Evolutionary conservation across 2,113 vertebrate species (phyloP), one percentile per base, ranked within the genome.

Genomic region (Ceuthmochares aereus): DNA sequence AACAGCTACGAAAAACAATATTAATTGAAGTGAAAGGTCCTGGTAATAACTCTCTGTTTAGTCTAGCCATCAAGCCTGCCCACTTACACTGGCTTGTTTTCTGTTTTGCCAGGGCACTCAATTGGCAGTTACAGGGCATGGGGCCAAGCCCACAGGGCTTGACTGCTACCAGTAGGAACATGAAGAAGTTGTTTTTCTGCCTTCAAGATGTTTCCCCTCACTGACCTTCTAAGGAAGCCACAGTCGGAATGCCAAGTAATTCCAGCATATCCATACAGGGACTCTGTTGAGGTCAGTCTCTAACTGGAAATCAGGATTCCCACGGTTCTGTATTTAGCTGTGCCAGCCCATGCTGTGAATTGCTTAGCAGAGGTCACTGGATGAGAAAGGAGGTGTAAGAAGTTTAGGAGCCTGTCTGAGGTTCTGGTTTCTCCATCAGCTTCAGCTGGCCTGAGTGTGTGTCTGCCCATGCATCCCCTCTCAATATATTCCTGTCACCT

Each of bases 241-340:
- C 51, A 55, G 69, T 1, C 56, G 49, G 72, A 70, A n/a, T 91
- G 90, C 93, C 90, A 94, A 87, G 55, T 90, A 73, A 93, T 94
- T 93, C 55, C 84, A 76, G 70, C 47, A 72, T 40, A 92, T 59
- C 80, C 88, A 69, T 81, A 89, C 55, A 81, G 74, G 45, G 89
- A 47, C 80, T 90, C 76, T 60, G n/a, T 3, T 68, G 83, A 91
- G 84, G 87, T 91, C 84, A 79, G 67, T 60, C 58, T 79, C 91
- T 67, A 66, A 79, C 37, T 29, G 64, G 54, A 62, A 91, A 92
- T 58, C 43, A 77, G 37, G 40, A 73, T 96, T 96, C 97, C 90
- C 94, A 96, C 52, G 78, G 94, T 94, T 90, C 94, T 80, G 79
- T 72, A 93, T 96, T 96, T 96, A 95, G 93, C 84, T 81, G 40